These are phyloP conservation scores for Crioceris asparagi DNA, from an alignment of 2,888 invertebrate species.

Conservation along the genomic window DNA sequence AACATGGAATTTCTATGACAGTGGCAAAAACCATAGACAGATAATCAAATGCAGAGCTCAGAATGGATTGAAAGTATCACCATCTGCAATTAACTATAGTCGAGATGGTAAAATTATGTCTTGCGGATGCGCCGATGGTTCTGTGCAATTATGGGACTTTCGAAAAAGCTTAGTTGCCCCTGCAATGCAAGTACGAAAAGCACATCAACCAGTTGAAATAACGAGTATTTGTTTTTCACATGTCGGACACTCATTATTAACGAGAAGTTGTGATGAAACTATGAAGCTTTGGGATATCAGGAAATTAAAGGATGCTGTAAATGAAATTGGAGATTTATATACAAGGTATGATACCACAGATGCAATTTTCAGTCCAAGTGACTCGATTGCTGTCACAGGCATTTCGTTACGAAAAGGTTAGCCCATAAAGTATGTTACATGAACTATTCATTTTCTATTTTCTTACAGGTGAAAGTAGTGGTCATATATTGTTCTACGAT, in stretches of 20 bases:
- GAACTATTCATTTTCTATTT: not conserved
- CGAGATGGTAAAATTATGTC: constrained; percentile 62
- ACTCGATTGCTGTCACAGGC: constrained; percentile 78
- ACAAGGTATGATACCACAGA: constrained; percentile 79
- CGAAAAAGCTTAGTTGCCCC: constrained; percentile 86
- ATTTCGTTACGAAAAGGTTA: constrained; percentile 62
- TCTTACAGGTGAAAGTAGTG: constrained; percentile 38
- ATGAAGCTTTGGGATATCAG: constrained; percentile 92
- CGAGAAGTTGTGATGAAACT: constrained; percentile 84
- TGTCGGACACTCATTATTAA: constrained; percentile 64
- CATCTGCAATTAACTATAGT: constrained; percentile 64
- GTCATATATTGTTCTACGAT: constrained; percentile 70
- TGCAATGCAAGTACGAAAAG: constrained; percentile 61
- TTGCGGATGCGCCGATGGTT: constrained; percentile 90
- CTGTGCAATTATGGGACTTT: constrained; percentile 95
- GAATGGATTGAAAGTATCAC: constrained; percentile 77
- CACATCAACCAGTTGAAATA: constrained; percentile 74
- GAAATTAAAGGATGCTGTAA: constrained; percentile 66
- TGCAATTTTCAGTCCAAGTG: constrained; percentile 85
- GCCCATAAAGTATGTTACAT: not conserved
- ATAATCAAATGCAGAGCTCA: constrained; percentile 80
- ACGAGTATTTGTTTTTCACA: constrained; percentile 83
- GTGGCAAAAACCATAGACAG: constrained; percentile 65
- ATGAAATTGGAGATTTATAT: constrained; percentile 57
- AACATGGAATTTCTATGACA: constrained; percentile 72